Evolutionary conservation across 2,113 vertebrate species (phyloP), one percentile per base, ranked within the genome.

Genomic region (Arvicanthis niloticus): DNA sequence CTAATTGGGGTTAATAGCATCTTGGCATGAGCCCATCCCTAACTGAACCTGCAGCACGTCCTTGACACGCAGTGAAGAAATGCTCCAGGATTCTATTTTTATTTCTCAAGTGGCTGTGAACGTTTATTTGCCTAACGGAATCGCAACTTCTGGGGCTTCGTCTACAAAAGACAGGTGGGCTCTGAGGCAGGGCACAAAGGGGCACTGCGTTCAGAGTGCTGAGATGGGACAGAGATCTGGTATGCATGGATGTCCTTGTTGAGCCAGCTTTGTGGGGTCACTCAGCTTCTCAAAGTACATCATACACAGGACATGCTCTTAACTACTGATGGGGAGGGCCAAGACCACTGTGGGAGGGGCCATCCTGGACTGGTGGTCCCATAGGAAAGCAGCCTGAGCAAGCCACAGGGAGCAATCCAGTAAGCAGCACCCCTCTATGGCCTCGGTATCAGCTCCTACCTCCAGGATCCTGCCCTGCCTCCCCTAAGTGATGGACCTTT

Each of bases 41-140:
- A 10, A 48, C 5, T 42, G 87, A 95, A 95, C 96, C 81, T 91
- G 65, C 60, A 26, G 29, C 22, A 0, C 1, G 53, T 60, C 97
- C 96, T 97, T 95, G 95, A 93, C 51, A 72, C 37, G 15, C 37
- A 22, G 70, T 13, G 80, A 77, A 88, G 89, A 82, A 24, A 51
- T 0, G 37, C 51, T 96, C 75, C 45, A 97, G 94, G 95, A 73
- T 40, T 93, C 96, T 97, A 97, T 97, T 97, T 97, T 95, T 96
- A 91, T 37, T 95, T 93, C 91, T 97, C 91, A 51, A 96, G 95
- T 94, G 93, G 80, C 91, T 95, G 53, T 51, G 67, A 76, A 51
- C 21, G 1, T 81, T 81, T 31, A 91, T 93, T 91, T 91, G 91
- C 77, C 80, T 75, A 80, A 80, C 65, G 24, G 34, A 80, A 88